A percentile compares a stretch with the other conserved stretches of the same genome.
Conservation (phyloP, 1,140 invertebrate genomes). For the Solen grandis region DNA sequence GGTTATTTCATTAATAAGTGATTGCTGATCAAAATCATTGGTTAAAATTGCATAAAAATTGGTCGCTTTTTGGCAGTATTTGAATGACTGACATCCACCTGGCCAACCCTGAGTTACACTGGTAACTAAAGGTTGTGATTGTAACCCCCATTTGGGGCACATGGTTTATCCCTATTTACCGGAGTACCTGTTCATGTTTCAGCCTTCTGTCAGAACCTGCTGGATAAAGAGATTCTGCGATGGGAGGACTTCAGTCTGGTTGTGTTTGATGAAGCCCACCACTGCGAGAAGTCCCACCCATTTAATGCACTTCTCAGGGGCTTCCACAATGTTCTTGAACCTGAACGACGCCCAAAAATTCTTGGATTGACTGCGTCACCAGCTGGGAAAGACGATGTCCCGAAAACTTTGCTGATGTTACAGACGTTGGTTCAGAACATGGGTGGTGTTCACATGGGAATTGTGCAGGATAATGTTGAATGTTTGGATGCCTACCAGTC, state of each 20-base stretch:
- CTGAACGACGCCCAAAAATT: conserved; percentile 63
- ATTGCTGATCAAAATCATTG: no score
- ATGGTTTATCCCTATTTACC: no score
- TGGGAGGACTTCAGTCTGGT: conserved; percentile 75
- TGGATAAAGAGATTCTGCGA: conserved; percentile 62
- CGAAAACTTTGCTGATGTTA: conserved; percentile 68
- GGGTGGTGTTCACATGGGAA: conserved; percentile 63
- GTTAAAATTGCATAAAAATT: no score
- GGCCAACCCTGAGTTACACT: no score
- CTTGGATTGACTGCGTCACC: conserved; percentile 77
- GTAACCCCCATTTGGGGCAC: no score
- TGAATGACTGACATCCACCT: no score
- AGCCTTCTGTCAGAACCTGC: conserved; percentile 74
- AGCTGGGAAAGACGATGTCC: conserved; percentile 68
- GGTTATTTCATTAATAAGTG: no score
- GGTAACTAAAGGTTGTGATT: no score
- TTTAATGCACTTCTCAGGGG: conserved; percentile 65
- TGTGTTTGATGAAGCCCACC: conserved; percentile 77
- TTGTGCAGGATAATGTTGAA: conserved; percentile 62
- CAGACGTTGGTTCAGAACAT: conserved; percentile 65
- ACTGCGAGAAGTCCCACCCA: conserved; percentile 75
- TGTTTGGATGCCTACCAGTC: conserved; percentile 65
- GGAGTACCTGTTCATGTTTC: no score
- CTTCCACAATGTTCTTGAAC: conserved; percentile 42
- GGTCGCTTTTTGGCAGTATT: no score